A percentile compares a stretch with the other conserved stretches of the same genome.
Evolutionary conservation across 1,140 invertebrate species (phyloP).

Genomic region (Apis florea): DNA sequence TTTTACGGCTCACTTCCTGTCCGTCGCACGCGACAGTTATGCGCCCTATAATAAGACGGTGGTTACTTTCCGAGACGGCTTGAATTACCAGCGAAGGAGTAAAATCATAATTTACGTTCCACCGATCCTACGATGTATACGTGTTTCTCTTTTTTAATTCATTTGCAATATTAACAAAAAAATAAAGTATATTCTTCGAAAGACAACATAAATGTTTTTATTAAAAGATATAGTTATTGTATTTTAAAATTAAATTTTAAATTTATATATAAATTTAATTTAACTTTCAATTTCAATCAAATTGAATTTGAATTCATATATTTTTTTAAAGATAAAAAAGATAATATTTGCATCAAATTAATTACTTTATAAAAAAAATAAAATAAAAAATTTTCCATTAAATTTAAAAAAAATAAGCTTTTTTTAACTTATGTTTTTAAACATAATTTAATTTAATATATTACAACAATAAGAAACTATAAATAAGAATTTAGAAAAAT

Average conservation of each 20-base stretch:
- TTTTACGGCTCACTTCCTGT: constrained; percentile 58
- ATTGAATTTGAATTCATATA: not conserved
- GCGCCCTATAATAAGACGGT: constrained; percentile 44
- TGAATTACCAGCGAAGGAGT: constrained; percentile 27
- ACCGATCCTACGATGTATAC: not conserved
- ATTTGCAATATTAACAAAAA: not conserved
- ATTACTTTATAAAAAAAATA: not conserved
- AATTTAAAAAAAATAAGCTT: not conserved
- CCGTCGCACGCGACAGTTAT: constrained; percentile 55
- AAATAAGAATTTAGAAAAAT: too few species aligned
- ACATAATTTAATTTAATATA: not conserved
- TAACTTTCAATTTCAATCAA: not conserved
- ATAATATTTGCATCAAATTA: not conserved
- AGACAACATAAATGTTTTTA: too few species aligned
- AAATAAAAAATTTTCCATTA: too few species aligned
- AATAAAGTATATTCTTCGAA: not conserved
- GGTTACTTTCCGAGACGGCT: constrained; percentile 35
- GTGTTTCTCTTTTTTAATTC: not conserved
- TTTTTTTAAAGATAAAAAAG: not conserved
- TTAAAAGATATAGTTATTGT: too few species aligned
- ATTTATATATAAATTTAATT: not conserved
- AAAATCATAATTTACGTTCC: constrained; percentile 29
- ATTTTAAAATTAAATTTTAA: not conserved
- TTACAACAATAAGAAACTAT: not conserved
- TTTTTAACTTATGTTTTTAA: not conserved